Evolutionary conservation across 2,888 invertebrate species (phyloP).

Genomic region (Byasa hedistus): DNA sequence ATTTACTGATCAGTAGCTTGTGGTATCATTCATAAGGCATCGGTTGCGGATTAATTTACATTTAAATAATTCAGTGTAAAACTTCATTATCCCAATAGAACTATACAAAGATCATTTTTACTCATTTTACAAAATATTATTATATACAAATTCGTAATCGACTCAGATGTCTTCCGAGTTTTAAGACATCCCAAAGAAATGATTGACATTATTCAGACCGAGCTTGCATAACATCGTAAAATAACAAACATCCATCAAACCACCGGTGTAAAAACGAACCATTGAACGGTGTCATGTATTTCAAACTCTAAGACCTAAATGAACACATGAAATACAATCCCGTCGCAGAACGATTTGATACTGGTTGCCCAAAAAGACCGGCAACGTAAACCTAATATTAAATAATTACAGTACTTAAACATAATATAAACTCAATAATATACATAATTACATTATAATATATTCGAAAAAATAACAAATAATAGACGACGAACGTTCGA

Average conservation of each 20-base stretch:
- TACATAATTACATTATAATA: conserved; percentile 77
- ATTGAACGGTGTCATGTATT: conserved; percentile 65
- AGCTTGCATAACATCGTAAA: conserved; percentile 67
- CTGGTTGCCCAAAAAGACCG: conserved; percentile 53
- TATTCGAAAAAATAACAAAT: conserved; percentile 72
- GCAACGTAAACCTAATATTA: conserved; percentile 62
- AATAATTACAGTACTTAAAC: conserved; percentile 77
- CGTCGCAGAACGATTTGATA: conserved; percentile 55
- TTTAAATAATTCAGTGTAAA: conserved; percentile 27
- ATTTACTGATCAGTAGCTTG: conserved; percentile 13
- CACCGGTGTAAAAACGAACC: conserved; percentile 62
- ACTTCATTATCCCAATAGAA: conserved; percentile 33
- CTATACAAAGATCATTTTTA: conserved; percentile 35
- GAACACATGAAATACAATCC: conserved; percentile 78
- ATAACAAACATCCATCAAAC: conserved; percentile 72
- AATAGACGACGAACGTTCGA: conserved; percentile 52
- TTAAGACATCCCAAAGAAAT: conserved; percentile 63
- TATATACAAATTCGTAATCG: conserved; percentile 43
- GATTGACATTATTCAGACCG: conserved; percentile 78
- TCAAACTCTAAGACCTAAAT: conserved; percentile 76
- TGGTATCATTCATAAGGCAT: conserved; percentile 27
- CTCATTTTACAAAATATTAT: conserved; percentile 38
- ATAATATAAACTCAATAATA: conserved; percentile 77
- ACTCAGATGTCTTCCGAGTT: conserved; percentile 40
- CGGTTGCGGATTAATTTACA: conserved; percentile 22